phyloP scores from a whole-genome alignment of 2,888 invertebrate genomes.

The Phortica magna region DNA sequence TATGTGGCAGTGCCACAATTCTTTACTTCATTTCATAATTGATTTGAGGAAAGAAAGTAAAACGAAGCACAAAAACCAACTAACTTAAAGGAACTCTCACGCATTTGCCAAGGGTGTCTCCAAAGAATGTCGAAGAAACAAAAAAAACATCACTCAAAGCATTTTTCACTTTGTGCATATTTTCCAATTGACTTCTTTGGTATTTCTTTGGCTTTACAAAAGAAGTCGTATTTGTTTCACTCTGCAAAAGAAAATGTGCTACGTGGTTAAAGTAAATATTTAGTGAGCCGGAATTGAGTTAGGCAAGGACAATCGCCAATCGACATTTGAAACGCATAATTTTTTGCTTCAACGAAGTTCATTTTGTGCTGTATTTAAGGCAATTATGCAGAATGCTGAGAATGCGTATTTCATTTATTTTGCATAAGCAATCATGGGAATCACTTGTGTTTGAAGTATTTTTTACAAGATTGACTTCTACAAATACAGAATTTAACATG shows the following conservation, averaged over 20 bases:
- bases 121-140: neutral
- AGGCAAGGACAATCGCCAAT: neutral
- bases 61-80: neutral
- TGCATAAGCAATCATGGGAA: too few species aligned
- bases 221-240: neutral
- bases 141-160: conserved; percentile 36
- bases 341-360: neutral
- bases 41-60: neutral
- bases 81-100: neutral
- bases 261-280: neutral
- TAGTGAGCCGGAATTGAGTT: neutral
- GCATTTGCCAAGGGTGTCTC: neutral
- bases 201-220: conserved; percentile 20
- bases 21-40: conserved; percentile 18
- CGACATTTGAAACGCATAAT: neutral
- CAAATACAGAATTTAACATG: too few species aligned
- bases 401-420: neutral
- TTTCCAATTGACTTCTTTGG: conserved; percentile 68
- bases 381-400: neutral
- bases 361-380: neutral
- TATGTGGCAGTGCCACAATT: conserved; percentile 5
- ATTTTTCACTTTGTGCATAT: conserved; percentile 50
- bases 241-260: neutral
- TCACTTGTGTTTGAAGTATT: too few species aligned
- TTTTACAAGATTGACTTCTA: too few species aligned